Percentiles rank a stretch among this genome's conserved stretches.
Evolutionary conservation across 2,113 vertebrate genomes (phyloP).

Genomic region (Elephantulus edwardii): DNA sequence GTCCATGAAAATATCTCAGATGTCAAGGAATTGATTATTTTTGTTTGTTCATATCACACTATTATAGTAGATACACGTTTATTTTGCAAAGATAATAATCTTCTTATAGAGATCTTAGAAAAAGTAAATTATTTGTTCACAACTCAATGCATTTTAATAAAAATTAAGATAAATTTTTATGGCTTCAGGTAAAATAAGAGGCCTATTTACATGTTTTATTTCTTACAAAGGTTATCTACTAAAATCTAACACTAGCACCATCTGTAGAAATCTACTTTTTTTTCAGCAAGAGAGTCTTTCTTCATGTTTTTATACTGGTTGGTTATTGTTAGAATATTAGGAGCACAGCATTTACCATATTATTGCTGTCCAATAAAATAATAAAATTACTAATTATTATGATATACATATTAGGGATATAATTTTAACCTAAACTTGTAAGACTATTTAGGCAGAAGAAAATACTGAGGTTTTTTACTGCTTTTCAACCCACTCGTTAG

Average conservation of each 20-base stretch:
- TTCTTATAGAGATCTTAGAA: constrained; percentile 5
- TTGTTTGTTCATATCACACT: not conserved
- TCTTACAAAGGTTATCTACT: not conserved
- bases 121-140: not conserved
- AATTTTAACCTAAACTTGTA: constrained; percentile 11
- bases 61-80: too few relatives aligned
- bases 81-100: constrained; percentile 17
- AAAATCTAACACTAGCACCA: not conserved
- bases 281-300: too few relatives aligned
- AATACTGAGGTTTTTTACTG: not conserved
- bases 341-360: not conserved
- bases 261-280: not conserved
- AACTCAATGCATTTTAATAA: not conserved
- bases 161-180: constrained; percentile 45
- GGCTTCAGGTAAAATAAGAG: not conserved
- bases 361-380: not conserved
- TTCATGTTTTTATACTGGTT: too few relatives aligned
- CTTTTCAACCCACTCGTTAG: not conserved
- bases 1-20: constrained; percentile 41
- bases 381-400: too few relatives aligned
- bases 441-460: not conserved
- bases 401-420: not conserved
- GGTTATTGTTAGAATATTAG: constrained; percentile 4
- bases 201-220: not conserved
- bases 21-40: constrained; percentile 38